Percentiles rank a stretch among this genome's conserved stretches.
phyloP scores from a whole-genome alignment of 2,888 invertebrate species.

The Pammene aurita region DNA sequence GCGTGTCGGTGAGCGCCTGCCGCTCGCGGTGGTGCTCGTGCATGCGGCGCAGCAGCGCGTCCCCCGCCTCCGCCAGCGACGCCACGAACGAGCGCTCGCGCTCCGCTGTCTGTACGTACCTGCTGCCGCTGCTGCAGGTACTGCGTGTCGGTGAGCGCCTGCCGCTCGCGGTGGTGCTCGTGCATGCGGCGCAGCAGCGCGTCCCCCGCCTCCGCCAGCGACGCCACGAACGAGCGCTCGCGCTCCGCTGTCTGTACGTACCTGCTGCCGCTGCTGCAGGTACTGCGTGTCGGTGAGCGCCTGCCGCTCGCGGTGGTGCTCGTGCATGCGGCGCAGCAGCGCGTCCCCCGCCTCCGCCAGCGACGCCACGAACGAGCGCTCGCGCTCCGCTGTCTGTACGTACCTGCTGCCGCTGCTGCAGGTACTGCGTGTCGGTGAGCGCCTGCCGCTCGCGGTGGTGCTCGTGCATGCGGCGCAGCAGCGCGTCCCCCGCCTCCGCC shows the following conservation, averaged over 20 bases:
- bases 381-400: neutral
- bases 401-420: conserved; percentile 96
- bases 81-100: conserved; percentile 87
- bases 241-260: neutral
- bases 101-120: conserved; percentile 57
- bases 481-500: conserved; percentile 93
- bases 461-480: conserved; percentile 93
- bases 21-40: conserved; percentile 95
- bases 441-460: conserved; percentile 96
- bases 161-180: conserved; percentile 94
- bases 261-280: conserved; percentile 96
- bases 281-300: conserved; percentile 97
- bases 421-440: conserved; percentile 95
- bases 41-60: conserved; percentile 91
- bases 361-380: conserved; percentile 91
- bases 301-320: conserved; percentile 94
- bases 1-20: conserved; percentile 95
- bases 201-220: conserved; percentile 94
- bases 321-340: conserved; percentile 92
- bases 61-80: conserved; percentile 93
- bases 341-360: conserved; percentile 94
- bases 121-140: conserved; percentile 98
- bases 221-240: conserved; percentile 88
- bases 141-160: conserved; percentile 96
- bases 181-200: conserved; percentile 92